Conservation (phyloP, 2,113 vertebrate species). For the Dolichotis patagonum region DNA sequence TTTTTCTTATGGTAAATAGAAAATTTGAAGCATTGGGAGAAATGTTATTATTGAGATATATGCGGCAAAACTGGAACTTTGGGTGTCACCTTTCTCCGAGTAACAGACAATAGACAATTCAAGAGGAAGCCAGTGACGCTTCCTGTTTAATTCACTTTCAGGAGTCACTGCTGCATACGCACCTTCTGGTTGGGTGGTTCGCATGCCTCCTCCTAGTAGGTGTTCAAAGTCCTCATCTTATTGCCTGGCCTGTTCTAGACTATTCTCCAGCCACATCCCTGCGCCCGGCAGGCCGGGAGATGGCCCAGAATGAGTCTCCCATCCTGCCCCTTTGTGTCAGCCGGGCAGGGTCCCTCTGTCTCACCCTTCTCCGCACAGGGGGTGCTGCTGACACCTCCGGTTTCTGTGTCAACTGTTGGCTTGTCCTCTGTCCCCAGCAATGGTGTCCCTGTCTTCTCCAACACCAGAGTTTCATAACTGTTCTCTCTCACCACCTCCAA, state of each 20-base stretch:
- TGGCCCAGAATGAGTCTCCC: not conserved
- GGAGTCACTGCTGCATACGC: accelerated
- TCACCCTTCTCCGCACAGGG: accelerated
- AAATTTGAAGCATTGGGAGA: not conserved
- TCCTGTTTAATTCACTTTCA: not conserved
- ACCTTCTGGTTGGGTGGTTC: too few species aligned
- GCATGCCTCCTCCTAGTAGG: accelerated
- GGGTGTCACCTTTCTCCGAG: not conserved
- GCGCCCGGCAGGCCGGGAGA: accelerated
- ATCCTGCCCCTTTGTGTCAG: accelerated
- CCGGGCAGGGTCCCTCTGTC: too few species aligned
- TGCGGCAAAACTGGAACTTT: not conserved
- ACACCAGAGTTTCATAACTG: not conserved
- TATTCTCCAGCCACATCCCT: not conserved
- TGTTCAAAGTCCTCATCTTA: accelerated
- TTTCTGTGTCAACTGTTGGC: accelerated
- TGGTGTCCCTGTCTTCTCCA: not conserved
- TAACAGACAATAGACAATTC: not conserved
- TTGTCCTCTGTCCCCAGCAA: not conserved
- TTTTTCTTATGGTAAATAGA: not conserved
- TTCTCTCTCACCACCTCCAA: not conserved
- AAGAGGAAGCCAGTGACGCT: not conserved
- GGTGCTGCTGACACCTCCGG: not conserved
- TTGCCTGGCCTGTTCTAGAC: not conserved
- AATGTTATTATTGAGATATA: not conserved